Conservation (phyloP, 2,888 invertebrate genomes). For the Xestoiulus laeticollis region DNA sequence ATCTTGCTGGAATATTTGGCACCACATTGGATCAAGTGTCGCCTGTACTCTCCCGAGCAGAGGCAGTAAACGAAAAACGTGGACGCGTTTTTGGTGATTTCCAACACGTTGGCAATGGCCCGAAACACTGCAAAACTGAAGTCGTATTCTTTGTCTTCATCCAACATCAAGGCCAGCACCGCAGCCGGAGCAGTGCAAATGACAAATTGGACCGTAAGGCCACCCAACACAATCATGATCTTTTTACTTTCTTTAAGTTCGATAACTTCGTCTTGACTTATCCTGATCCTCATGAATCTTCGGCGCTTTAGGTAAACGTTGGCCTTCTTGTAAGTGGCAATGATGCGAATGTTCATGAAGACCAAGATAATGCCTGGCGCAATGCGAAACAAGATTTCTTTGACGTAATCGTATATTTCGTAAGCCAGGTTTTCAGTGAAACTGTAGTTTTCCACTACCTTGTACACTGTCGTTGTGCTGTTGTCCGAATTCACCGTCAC, state of each 20-base stretch:
- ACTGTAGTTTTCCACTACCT: conserved; percentile 13
- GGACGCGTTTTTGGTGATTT: conserved; percentile 48
- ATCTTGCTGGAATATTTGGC: conserved; percentile 23
- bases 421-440: conserved; percentile 42
- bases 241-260: background rate
- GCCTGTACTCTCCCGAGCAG: conserved; percentile 50
- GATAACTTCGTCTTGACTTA: conserved; percentile 27
- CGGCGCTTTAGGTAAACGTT: conserved; percentile 18
- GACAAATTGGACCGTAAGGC: conserved; percentile 49
- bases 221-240: conserved; percentile 36
- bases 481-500: background rate
- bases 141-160: background rate
- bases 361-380: conserved; percentile 29
- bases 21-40: background rate
- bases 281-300: background rate
- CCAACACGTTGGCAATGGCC: conserved; percentile 46
- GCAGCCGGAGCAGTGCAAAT: conserved; percentile 51
- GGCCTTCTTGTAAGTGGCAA: conserved; percentile 44
- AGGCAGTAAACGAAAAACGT: conserved; percentile 51
- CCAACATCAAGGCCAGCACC: conserved; percentile 8
- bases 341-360: conserved; percentile 45
- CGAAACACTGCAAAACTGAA: conserved; percentile 37
- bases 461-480: background rate
- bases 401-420: conserved; percentile 46
- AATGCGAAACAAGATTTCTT: conserved; percentile 49